Evolutionary conservation across 2,888 invertebrate genomes (phyloP), one percentile per base, ranked within the genome.

Genomic region (Drosophila falleni): DNA sequence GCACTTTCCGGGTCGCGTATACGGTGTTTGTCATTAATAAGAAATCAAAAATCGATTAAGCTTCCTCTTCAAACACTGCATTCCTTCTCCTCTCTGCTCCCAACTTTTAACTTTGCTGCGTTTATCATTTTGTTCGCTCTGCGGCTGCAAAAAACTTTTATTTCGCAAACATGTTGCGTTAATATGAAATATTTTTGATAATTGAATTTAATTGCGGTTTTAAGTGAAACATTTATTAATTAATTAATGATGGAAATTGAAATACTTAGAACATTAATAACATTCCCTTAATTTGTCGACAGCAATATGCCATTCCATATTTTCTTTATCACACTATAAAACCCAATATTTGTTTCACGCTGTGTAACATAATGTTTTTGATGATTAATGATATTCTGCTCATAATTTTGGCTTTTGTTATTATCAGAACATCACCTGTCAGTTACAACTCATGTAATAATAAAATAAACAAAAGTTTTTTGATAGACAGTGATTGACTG

Each of bases 21-120:
- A 62, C 77, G 67, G 67, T 42, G 58, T 54, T 56, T 70, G 71
- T 71, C 86, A 86, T 84, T 74, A 83, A 75, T 80, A 85, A 78
- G 86, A 79, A 76, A 86, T 86, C 81, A 87, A 81, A 86, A 79
- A 86, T 85, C 86, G 87, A 87, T 86, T 86, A 87, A 80, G 80
- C 68, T 49, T 19, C 10, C 13, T 19, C 6, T 31, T 16, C 47
- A 2, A 13, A 35, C 19, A n/a, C 35, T 13, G 23, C 19, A 3
- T 33, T 11, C 41, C 26, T 47, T n/a, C 19, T 6, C 10, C 16
- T 8, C 16, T 8, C 15, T 9, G 16, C 33, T 19, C 15, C 11
- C 9, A 37, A 50, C 10, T 37, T 65, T 47, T 13, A 54, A 74
- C 55, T 49, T 59, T 42, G 19, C 13, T 13, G 31, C 33, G 19